These are phyloP conservation scores for Upupa epops DNA, from an alignment of 2,113 vertebrate species.

Conservation along the genomic window DNA sequence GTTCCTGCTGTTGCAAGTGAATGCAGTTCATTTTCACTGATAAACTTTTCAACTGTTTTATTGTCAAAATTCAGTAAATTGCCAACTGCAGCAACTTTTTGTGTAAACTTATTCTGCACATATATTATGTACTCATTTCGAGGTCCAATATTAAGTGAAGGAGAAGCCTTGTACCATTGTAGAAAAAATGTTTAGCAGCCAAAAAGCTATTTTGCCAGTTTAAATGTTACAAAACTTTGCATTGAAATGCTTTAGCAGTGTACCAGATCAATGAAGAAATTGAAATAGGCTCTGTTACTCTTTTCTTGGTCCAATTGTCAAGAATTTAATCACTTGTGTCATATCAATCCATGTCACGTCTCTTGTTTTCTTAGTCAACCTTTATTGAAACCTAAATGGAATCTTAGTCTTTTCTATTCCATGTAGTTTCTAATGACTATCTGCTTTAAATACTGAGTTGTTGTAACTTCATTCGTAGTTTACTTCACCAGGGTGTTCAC, in stretches of 20 bases:
- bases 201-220: constrained; percentile 33
- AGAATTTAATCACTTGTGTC: constrained; percentile 49
- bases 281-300: constrained; percentile 5
- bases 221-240: background rate
- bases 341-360: constrained; percentile 11
- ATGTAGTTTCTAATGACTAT: constrained; percentile 23
- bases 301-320: background rate
- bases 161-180: constrained; percentile 51
- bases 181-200: constrained; percentile 12
- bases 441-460: constrained; percentile 9
- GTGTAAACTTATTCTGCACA: background rate
- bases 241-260: background rate
- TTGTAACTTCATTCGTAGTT: background rate
- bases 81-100: background rate
- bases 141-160: constrained; percentile 55
- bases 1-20: constrained; percentile 9
- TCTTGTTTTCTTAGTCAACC: constrained; percentile 23
- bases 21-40: background rate
- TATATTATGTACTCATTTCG: background rate
- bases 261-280: background rate
- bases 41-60: background rate
- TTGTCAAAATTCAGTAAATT: background rate
- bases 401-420: constrained; percentile 29
- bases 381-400: no score
- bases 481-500: constrained; percentile 36